Conservation (phyloP, 2,797 vertebrate genomes). For the Myotis findleyi region DNA sequence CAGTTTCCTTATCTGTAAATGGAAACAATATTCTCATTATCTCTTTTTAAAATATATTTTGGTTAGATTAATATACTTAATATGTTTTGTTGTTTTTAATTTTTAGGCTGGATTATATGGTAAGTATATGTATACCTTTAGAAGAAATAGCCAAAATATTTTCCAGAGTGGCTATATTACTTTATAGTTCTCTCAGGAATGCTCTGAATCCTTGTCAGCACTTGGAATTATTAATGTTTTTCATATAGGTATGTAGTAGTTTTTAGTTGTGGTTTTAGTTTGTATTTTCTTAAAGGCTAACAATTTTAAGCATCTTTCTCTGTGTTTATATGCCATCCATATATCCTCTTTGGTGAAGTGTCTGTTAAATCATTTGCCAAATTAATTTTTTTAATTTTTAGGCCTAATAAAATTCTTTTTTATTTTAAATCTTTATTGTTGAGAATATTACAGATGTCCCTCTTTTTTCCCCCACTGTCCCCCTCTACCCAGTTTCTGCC, state of each 20-base stretch:
- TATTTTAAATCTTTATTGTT: no score
- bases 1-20: conserved; percentile 27
- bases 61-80: conserved; percentile 26
- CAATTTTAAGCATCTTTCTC: conserved; percentile 16
- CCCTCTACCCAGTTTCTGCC: no score
- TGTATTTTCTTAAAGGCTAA: conserved; percentile 48
- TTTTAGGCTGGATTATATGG: neutral
- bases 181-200: neutral
- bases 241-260: neutral
- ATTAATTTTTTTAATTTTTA: neutral
- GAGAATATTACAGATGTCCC: no score
- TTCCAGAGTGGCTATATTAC: neutral
- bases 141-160: conserved; percentile 21
- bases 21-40: neutral
- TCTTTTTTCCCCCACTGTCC: no score
- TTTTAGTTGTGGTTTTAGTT: conserved; percentile 47
- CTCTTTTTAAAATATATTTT: neutral
- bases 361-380: neutral
- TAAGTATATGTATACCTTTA: conserved; percentile 11
- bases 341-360: neutral
- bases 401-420: no score
- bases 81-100: neutral
- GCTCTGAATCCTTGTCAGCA: neutral
- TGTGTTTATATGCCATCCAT: neutral
- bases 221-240: conserved; percentile 1